Evolutionary conservation across 2,888 invertebrate species (phyloP).

Genomic region (Dicranocentrus wangi): DNA sequence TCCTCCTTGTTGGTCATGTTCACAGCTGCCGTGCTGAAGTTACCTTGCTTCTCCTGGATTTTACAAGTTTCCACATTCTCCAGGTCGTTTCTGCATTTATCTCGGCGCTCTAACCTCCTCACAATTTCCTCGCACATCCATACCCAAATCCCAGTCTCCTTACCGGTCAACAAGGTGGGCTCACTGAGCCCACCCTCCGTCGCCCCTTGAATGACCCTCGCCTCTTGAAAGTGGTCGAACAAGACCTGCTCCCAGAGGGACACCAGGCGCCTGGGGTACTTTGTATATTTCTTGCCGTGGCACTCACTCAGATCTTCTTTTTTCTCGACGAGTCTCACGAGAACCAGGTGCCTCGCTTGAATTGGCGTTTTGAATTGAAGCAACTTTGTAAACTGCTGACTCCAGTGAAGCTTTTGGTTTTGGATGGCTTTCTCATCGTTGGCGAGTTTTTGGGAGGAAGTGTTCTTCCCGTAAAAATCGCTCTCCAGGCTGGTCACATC

Average conservation of each 20-base stretch:
- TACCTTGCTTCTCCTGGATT: not conserved
- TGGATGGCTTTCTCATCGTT: slow-evolving; percentile 7
- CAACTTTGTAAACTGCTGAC: slow-evolving; percentile 49
- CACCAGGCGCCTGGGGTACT: slow-evolving; percentile 62
- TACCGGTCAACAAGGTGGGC: slow-evolving; percentile 27
- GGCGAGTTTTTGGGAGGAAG: slow-evolving; percentile 3
- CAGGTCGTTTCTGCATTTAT: slow-evolving; percentile 31
- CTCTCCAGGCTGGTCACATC: slow-evolving; percentile 40
- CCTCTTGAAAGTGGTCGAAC: slow-evolving; percentile 70
- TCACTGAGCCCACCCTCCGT: slow-evolving; percentile 13
- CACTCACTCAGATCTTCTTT: slow-evolving; percentile 61
- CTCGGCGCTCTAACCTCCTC: slow-evolving; percentile 49
- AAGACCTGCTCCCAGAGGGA: slow-evolving; percentile 70
- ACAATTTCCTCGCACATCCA: slow-evolving; percentile 72
- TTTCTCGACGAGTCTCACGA: slow-evolving; percentile 64
- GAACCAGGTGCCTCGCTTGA: slow-evolving; percentile 63
- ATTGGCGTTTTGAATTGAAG: slow-evolving; percentile 70
- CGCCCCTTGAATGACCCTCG: slow-evolving; percentile 68
- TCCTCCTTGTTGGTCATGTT: slow-evolving; percentile 7
- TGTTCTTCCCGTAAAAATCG: not conserved
- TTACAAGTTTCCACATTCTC: not conserved
- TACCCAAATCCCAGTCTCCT: slow-evolving; percentile 66
- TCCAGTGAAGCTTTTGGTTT: slow-evolving; percentile 41
- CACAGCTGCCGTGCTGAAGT: slow-evolving; percentile 12
- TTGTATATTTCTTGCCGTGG: slow-evolving; percentile 61